Evolutionary conservation across 1,140 invertebrate genomes (phyloP), one percentile per base, ranked within the genome.

Genomic region (Lineus longissimus): DNA sequence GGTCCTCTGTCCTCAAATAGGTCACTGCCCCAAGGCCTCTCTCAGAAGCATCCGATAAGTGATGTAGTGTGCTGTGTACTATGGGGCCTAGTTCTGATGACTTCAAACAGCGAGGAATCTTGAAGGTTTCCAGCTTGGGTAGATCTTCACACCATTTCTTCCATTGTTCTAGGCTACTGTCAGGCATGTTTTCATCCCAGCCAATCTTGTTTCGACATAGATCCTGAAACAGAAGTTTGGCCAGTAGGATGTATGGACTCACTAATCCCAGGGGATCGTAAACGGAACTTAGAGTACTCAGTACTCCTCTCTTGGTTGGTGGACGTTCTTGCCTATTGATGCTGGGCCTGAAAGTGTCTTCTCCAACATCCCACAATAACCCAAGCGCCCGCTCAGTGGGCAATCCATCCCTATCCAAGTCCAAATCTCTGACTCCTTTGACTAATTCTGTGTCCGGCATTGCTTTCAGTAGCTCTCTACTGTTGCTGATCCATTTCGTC

Each of bases 171-270:
- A 4, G 13, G n/a, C 36, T 36, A 0, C 45, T 22, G 1, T 2
- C 22, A 23, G 68, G 55, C 29, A 72, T 27, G 30, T 47, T 55
- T 13, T 67, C 62, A 40, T 71, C 67, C 65, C 67, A 72, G 15
- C 41, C 61, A 1, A 57, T 0, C 17, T 15, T 30, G 2, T 58
- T 56, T 29, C 29, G 2, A 54, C 61, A 65, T 29, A 68, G 15
- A 19, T 67, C 33, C n/a, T 62, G 36, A 2, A 71, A 43, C 1
- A 71, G 55, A 13, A 68, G 17, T 59, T 64, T 70, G 11, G 70
- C 68, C 55, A 60, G 13, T 13, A 71, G 61, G 2, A 68, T 33
- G 23, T 67, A 19, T 58, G 33, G 41, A 61, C 64, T 55, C 2
- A 69, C 25, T 31, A 70, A 64, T 1, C 69, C 67, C 0, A 69